Base-by-base conservation (phyloP, 2,113 vertebrate species). In the Colius striatus region DNA sequence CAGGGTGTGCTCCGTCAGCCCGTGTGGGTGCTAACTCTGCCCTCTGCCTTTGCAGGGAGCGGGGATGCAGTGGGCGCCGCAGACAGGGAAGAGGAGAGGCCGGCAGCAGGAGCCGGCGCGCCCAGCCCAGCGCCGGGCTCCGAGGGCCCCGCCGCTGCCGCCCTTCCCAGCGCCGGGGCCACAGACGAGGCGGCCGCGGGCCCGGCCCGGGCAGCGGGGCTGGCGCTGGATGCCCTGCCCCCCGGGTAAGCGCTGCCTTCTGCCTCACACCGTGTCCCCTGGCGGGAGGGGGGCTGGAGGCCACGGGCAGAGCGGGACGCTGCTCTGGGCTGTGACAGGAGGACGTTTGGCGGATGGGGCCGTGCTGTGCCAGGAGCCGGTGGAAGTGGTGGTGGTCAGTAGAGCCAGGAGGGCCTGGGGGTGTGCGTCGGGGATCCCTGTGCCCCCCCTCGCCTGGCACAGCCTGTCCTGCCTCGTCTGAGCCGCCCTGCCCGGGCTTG, bases 171-270 rank as follows among this genome's bases (percentile, higher is more conserved):
- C 8, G 95, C 97, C 0, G 82, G 92, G 1, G 98, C 98, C 87
- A 92, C 97, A 1, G 97, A 97, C 63, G 97, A 97, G 48, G 77
- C 95, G 2, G 70, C 94, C 41, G 73, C 97, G 0, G 71, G 89
- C 1, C 97, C 93, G 30, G 92, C 97, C 55, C 96, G 80, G 13
- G 76, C 82, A 13, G 87, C 96, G 2, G 78, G 97, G 67, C 95
- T 96, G 4, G 73, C 93, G 20, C 89, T 97, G 11, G 99, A 99
- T 26, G 97, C 98, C 4, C 98, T 99, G 87, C 99, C 99, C 45
- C 95, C 98, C 0, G 99, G 99, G 99, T 99, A 96, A 98, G 98
- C 58, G 67, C 74, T 84, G 75, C 83, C 45, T 83, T 34, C 84
- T 43, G 29, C 34, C 27, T 3, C 4, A 38, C 75, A 2, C 16